phyloP scores from a whole-genome alignment of 2,113 vertebrate genomes.

The Smithornis capensis region DNA sequence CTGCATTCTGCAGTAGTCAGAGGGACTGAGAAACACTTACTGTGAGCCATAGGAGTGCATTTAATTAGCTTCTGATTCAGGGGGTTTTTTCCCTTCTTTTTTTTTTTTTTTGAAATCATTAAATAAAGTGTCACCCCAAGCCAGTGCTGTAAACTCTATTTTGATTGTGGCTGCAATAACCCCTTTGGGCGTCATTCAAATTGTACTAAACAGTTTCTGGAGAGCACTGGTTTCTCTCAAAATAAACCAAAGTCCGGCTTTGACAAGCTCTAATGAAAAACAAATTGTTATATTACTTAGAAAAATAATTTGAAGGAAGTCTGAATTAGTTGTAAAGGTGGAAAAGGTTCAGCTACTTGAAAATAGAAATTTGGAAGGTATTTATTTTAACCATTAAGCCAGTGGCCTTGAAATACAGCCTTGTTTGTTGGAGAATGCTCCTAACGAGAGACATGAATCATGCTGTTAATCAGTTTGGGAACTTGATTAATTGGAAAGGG shows the following conservation, averaged over 20 bases:
- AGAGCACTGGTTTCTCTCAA: slow-evolving; percentile 58
- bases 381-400: slow-evolving; percentile 60
- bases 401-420: slow-evolving; percentile 40
- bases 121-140: slow-evolving; percentile 65
- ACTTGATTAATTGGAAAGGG: slow-evolving; percentile 64
- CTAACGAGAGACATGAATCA: slow-evolving; percentile 58
- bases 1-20: slow-evolving; percentile 19
- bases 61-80: slow-evolving; percentile 65
- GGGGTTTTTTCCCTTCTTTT: not conserved
- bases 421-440: slow-evolving; percentile 28
- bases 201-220: slow-evolving; percentile 30
- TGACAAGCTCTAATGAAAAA: slow-evolving; percentile 69
- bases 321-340: slow-evolving; percentile 55
- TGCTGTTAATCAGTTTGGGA: slow-evolving; percentile 57
- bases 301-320: slow-evolving; percentile 68
- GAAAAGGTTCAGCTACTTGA: slow-evolving; percentile 64
- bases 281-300: slow-evolving; percentile 67
- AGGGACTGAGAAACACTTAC: slow-evolving; percentile 18
- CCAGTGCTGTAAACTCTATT: slow-evolving; percentile 65
- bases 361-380: slow-evolving; percentile 42
- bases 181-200: slow-evolving; percentile 64
- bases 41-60: slow-evolving; percentile 55
- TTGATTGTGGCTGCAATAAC: slow-evolving; percentile 67
- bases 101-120: slow-evolving; percentile 30
- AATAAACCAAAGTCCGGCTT: slow-evolving; percentile 45